Percentiles rank a stretch among this genome's conserved stretches.
Conservation (phyloP, 2,888 invertebrate species). For the Andricus curvator region DNA sequence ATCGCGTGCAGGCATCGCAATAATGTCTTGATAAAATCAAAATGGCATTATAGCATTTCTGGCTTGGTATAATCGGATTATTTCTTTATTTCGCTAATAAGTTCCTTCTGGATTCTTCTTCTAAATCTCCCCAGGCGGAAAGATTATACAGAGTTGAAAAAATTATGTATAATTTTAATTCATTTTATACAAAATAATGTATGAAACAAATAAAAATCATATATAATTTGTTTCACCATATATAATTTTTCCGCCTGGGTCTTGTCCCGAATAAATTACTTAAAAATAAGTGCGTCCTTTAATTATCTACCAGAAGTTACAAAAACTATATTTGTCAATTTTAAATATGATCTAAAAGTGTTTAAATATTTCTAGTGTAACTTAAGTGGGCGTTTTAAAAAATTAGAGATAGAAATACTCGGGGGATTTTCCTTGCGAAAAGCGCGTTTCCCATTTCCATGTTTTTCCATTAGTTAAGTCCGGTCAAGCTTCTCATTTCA, state of each 20-base stretch:
- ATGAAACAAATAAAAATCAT: too few relatives aligned
- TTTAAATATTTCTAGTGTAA: neutral
- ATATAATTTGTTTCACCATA: too few relatives aligned
- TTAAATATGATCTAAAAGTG: too few relatives aligned
- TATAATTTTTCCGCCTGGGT: too few relatives aligned
- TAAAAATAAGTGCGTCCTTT: neutral
- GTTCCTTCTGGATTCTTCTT: neutral
- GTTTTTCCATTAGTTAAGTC: conserved; percentile 23
- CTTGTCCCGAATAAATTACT: neutral
- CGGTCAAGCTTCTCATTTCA: conserved; percentile 23
- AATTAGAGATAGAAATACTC: neutral
- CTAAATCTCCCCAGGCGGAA: neutral
- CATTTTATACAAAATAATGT: too few relatives aligned
- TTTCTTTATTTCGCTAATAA: neutral
- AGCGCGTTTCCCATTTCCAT: neutral
- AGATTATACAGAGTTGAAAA: too few relatives aligned
- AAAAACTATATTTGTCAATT: neutral
- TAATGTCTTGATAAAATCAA: conserved; percentile 1
- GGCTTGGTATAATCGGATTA: neutral
- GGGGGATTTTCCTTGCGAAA: neutral
- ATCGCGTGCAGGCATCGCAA: neutral
- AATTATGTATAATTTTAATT: too few relatives aligned
- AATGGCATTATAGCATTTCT: neutral
- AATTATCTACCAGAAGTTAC: neutral
- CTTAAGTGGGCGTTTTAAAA: too few relatives aligned